Percentiles rank a stretch among this genome's conserved stretches.
Evolutionary conservation across 2,888 invertebrate species (phyloP).

Genomic region (Drosophila parthenogenetica): DNA sequence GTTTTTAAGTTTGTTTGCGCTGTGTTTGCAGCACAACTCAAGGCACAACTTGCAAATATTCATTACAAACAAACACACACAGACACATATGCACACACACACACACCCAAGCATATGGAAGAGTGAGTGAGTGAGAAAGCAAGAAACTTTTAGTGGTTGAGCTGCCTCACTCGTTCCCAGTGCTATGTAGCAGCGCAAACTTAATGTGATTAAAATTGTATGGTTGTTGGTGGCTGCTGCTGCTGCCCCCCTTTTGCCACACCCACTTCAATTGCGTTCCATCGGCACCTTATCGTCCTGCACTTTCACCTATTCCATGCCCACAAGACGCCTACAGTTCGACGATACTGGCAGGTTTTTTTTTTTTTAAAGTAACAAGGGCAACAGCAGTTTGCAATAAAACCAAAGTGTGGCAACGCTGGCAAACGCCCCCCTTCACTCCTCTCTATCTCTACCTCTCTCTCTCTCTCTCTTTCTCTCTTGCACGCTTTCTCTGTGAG

Average conservation of each 20-base stretch:
- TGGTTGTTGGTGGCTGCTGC: constrained; percentile 50
- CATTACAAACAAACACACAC: constrained; percentile 54
- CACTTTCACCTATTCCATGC: constrained; percentile 54
- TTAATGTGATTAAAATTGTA: constrained; percentile 79
- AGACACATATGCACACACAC: constrained; percentile 15
- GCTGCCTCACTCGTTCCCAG: constrained; percentile 25
- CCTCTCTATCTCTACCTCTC: neutral
- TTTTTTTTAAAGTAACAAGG: constrained; percentile 28
- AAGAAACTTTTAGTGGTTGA: constrained; percentile 13
- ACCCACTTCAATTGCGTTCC: constrained; percentile 12
- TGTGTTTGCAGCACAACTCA: constrained; percentile 67
- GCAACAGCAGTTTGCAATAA: constrained; percentile 54
- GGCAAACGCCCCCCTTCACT: neutral
- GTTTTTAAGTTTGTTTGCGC: constrained; percentile 78
- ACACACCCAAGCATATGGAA: neutral
- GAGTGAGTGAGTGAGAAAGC: neutral
- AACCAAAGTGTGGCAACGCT: constrained; percentile 68
- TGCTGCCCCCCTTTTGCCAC: neutral
- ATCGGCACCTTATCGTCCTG: constrained; percentile 43
- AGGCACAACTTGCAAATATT: constrained; percentile 71
- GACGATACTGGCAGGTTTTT: constrained; percentile 13
- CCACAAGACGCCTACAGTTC: constrained; percentile 13
- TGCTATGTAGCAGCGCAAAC: constrained; percentile 56
- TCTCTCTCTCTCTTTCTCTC: neutral
- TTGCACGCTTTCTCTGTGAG: neutral